phyloP scores from a whole-genome alignment of 2,113 vertebrate genomes.

The Scalopus aquaticus region DNA sequence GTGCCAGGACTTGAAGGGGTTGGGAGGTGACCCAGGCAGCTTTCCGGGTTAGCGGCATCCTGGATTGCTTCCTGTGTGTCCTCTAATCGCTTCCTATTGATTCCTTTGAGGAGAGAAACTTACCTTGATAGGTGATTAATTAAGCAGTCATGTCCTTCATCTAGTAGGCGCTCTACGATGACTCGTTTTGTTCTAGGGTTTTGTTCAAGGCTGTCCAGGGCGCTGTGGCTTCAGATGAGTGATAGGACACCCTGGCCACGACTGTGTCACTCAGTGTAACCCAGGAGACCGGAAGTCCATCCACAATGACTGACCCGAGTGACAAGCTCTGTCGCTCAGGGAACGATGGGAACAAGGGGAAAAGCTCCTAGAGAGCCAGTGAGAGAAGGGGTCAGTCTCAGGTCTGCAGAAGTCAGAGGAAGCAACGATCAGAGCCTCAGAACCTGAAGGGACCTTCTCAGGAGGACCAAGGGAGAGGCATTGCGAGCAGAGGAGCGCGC shows the following conservation, averaged over 20 bases:
- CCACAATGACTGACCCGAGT: accelerated
- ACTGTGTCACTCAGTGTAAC: neutral
- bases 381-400: neutral
- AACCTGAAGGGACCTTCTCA: neutral
- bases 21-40: too few relatives aligned
- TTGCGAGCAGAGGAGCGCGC: neutral
- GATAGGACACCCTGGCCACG: neutral
- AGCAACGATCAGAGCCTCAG: neutral
- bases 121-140: neutral
- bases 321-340: neutral
- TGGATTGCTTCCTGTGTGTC: neutral
- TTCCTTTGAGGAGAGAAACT: neutral
- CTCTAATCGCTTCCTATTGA: neutral
- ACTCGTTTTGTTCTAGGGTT: neutral
- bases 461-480: neutral
- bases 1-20: neutral
- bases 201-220: too few relatives aligned
- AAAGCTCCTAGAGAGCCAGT: neutral
- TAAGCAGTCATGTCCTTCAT: neutral
- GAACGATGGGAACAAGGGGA: neutral
- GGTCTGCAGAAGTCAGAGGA: neutral
- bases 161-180: neutral
- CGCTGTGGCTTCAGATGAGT: neutral
- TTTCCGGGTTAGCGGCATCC: neutral
- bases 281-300: neutral